Evolutionary conservation across 2,888 invertebrate genomes (phyloP), one percentile per base, ranked within the genome.

Genomic region (Oscheius sp.): DNA sequence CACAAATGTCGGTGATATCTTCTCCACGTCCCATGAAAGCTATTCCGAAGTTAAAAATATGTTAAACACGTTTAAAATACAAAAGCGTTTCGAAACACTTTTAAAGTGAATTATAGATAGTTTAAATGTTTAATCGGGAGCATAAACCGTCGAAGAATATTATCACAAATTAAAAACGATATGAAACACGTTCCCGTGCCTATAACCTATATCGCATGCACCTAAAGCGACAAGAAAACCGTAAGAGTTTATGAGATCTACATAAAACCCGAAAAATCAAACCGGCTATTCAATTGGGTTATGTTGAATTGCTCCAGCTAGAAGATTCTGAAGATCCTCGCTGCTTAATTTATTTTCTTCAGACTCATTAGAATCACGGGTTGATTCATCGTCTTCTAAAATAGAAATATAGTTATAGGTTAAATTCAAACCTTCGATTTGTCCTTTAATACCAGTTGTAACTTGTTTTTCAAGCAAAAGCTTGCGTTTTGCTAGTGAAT

Each of bases 391-490:
- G 12, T 68, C 61, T 20, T 68, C 68, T 68, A 23, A 17, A 23
- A 23, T 10, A 15, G 20, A 37, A 17, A 34, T 4, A 1, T 2
- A 15, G 34, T 23, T 50, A 10, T 6, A 27, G n/a, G n/a, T n/a
- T n/a, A n/a, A n/a, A 37, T 27, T 29, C 46, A 10, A 48, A 68
- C 68, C 73, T 45, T 74, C 73, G 8, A 73, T 52, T 53, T 77
- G 74, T 64, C 77, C 77, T 45, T 78, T 78, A n/a, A 76, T 69
- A 50, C 80, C 80, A 29, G 67, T 92, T 4, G 89, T 89, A 58
- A 97, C 92, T 87, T 96, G 93, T 86, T 92, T 91, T 88, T 96
- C 96, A 27, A 97, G 89, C 86, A 92, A 92, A 31, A 97, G 90
- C 87, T 97, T 97, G 86, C 93, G 93, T 87, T 92, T 92, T 23